phyloP scores from a whole-genome alignment of 1,140 invertebrate genomes.

The Drosophila orena region DNA sequence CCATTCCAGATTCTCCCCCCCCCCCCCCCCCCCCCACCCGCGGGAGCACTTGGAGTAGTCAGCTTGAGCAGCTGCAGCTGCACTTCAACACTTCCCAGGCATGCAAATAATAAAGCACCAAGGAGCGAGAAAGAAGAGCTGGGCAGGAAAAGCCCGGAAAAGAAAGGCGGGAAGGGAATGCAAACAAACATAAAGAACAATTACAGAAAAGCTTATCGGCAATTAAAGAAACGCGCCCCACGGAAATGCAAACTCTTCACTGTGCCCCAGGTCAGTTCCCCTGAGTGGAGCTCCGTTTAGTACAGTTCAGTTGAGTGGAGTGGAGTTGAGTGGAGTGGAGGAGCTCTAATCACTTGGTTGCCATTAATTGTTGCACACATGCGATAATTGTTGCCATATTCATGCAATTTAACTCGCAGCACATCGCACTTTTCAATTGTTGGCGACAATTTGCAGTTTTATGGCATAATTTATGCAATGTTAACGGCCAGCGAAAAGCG shows the following conservation, averaged over 20 bases:
- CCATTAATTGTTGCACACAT: conserved; percentile 43
- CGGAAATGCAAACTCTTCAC: conserved; percentile 32
- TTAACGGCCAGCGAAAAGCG: conserved; percentile 8
- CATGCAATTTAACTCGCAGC: conserved; percentile 45
- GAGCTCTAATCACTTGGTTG: conserved; percentile 35
- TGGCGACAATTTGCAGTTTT: conserved; percentile 45
- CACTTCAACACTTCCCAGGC: conserved; percentile 52
- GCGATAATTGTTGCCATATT: conserved; percentile 47
- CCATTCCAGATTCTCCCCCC: conserved; percentile 39
- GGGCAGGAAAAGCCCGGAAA: not conserved
- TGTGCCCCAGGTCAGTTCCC: conserved; percentile 33
- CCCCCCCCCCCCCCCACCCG: too few relatives aligned
- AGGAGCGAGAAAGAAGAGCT: conserved; percentile 1
- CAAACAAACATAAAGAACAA: conserved; percentile 66
- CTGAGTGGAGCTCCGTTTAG: not conserved
- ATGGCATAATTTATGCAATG: conserved; percentile 48
- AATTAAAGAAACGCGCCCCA: conserved; percentile 43
- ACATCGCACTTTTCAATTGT: conserved; percentile 34
- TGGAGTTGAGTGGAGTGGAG: not conserved
- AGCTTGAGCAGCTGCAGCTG: conserved; percentile 40
- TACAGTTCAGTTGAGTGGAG: too few relatives aligned
- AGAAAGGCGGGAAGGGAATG: conserved; percentile 10
- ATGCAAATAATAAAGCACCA: conserved; percentile 53
- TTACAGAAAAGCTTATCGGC: conserved; percentile 47
- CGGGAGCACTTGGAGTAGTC: conserved; percentile 23